Evolutionary conservation across 2,797 vertebrate species (phyloP).

Genomic region (Poecilia gillii): DNA sequence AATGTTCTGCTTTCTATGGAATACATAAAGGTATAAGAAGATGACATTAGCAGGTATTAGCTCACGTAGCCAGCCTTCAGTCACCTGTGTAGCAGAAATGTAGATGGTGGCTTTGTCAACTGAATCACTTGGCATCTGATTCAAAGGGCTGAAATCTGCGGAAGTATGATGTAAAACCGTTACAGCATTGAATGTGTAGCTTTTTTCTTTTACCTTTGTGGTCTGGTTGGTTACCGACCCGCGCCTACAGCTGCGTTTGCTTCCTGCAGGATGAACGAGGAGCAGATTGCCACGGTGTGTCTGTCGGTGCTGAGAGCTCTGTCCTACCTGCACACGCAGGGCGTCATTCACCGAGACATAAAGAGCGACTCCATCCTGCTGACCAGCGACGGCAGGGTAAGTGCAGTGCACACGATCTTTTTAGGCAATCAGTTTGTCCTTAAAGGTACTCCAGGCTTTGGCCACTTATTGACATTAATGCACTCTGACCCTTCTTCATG

Average conservation of each 20-base stretch:
- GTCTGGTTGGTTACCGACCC: background rate
- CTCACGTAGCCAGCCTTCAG: background rate
- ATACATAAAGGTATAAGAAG: background rate
- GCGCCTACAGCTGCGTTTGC: background rate
- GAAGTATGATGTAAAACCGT: background rate
- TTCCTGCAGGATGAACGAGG: conserved; percentile 93
- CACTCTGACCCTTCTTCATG: conserved; percentile 52
- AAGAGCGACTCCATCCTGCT: conserved; percentile 99
- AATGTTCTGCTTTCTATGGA: background rate
- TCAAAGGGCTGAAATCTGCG: background rate
- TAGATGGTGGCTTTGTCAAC: background rate
- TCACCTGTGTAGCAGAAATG: background rate
- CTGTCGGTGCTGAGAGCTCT: conserved; percentile 93
- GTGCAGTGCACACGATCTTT: conserved; percentile 20
- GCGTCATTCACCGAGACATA: conserved; percentile 98
- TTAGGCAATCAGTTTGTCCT: background rate
- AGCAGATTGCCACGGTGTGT: conserved; percentile 97
- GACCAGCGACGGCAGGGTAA: conserved; percentile 94
- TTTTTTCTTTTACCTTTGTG: background rate
- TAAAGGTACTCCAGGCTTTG: background rate
- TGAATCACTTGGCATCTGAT: background rate
- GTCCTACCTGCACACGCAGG: conserved; percentile 96
- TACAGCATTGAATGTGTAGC: background rate
- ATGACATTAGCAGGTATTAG: background rate
- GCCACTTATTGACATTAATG: background rate